Evolutionary conservation across 2,113 vertebrate species (phyloP), one percentile per base, ranked within the genome.

Genomic region (Nymphicus hollandicus): DNA sequence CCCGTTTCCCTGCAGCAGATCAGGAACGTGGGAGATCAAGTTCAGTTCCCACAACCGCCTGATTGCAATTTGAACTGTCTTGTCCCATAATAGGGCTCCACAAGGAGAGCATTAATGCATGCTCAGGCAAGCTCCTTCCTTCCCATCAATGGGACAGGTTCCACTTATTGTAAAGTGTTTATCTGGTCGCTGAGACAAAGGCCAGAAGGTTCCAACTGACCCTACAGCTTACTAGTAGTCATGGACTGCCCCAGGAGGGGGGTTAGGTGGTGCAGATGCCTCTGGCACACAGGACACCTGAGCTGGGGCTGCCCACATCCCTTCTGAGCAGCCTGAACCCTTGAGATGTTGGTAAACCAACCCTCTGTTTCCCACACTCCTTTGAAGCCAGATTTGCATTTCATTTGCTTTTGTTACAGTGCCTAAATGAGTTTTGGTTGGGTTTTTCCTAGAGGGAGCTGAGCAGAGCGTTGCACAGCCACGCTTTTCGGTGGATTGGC

Each of bases 301-400:
- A 50, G 39, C 41, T 65, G 60, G 49, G 58, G 50, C 53, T 89
- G 50, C 46, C 55, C 65, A 43, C 47, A 25, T 50, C 29, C 70
- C 44, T 25, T 33, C 24, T 27, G 56, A 89, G 69, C 65, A 63
- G n/a, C 13, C 37, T 44, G 17, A 93, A 44, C 70, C 70, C 65
- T 79, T 17, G 60, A 81, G 86, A 71, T 27, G 25, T 13, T 64
- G 37, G 66, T 49, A 93, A 93, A 95, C 55, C 76, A 79, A n/a
- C 27, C 56, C n/a, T 41, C 68, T 69, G 16, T 77, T 95, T 95
- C 91, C 58, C 93, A 86, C 71, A 86, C 44, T 88, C 49, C 49
- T 93, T 83, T 92, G 91, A 95, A 95, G 91, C n/a, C 8, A 39
- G 68, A 90, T 95, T 96, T 95, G 76, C 93, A 88, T 91, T 92